Evolutionary conservation across 2,888 invertebrate species (phyloP).

Genomic region (Drosophila kokeensis): DNA sequence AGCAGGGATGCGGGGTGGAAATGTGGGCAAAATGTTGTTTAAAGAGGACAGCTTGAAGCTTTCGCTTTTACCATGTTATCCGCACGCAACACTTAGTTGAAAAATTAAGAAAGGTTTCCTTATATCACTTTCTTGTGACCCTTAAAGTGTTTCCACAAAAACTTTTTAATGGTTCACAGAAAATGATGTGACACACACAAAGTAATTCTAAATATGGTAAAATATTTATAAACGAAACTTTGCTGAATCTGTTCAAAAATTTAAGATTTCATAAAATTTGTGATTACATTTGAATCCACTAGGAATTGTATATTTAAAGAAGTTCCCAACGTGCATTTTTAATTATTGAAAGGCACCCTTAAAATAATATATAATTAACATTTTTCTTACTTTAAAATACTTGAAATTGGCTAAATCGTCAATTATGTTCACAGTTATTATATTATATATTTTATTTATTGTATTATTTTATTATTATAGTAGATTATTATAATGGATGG

Average conservation of each 20-base stretch:
- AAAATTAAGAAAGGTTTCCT: constrained; percentile 8
- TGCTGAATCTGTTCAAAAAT: not conserved
- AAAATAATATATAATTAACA: not conserved
- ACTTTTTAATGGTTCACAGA: not conserved
- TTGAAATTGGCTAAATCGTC: not conserved
- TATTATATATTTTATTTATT: not conserved
- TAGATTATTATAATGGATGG: not conserved
- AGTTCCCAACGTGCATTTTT: not conserved
- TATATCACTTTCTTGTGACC: not conserved
- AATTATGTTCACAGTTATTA: not conserved
- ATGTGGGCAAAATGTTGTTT: constrained; percentile 29
- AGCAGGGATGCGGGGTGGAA: constrained; percentile 56
- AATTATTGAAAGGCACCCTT: too few species aligned
- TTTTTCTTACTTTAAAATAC: not conserved
- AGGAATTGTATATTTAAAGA: not conserved
- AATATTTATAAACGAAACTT: not conserved
- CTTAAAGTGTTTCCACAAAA: not conserved
- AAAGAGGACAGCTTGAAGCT: constrained; percentile 28
- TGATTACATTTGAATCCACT: too few species aligned
- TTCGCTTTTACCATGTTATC: constrained; percentile 1
- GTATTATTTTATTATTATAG: too few species aligned
- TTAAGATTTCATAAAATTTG: not conserved
- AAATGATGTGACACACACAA: not conserved
- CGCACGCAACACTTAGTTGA: not conserved
- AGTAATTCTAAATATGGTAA: not conserved